Evolutionary conservation across 64 coral and sea anemone species (phyloP).

Genomic region (Dendrophyllia cribrosa): DNA sequence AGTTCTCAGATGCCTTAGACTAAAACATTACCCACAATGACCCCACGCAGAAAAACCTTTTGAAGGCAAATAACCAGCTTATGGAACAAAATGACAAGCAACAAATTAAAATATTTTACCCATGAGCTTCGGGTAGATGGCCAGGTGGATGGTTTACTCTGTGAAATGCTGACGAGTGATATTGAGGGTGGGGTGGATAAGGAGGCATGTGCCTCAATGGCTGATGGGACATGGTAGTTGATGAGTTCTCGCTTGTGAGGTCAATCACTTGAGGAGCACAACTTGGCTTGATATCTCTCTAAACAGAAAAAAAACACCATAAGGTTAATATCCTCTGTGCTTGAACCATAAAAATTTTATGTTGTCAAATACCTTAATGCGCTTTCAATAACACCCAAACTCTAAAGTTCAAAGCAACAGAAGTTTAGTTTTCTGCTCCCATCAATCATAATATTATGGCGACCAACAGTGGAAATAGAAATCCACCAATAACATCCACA

Average conservation of each 20-base stretch:
- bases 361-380: too few relatives aligned
- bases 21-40: too few relatives aligned
- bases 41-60: not conserved
- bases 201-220: slow-evolving; percentile 86
- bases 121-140: slow-evolving; percentile 78
- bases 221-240: slow-evolving; percentile 83
- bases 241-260: slow-evolving; percentile 75
- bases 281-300: slow-evolving; percentile 85
- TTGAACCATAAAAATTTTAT: too few relatives aligned
- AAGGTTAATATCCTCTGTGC: too few relatives aligned
- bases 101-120: slow-evolving; percentile 55
- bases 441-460: too few relatives aligned
- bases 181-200: slow-evolving; percentile 50
- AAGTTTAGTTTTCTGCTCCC: too few relatives aligned
- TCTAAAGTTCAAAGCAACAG: too few relatives aligned
- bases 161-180: slow-evolving; percentile 91
- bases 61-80: too few relatives aligned
- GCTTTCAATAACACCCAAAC: too few relatives aligned
- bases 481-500: too few relatives aligned
- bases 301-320: slow-evolving; percentile 23
- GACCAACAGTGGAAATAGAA: too few relatives aligned
- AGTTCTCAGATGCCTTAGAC: not conserved
- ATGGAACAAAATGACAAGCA: too few relatives aligned
- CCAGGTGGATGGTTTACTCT: slow-evolving; percentile 76
- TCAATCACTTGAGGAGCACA: slow-evolving; percentile 85